Evolutionary conservation across 2,888 invertebrate genomes (phyloP), one percentile per base, ranked within the genome.

Genomic region (Drosophila recens): DNA sequence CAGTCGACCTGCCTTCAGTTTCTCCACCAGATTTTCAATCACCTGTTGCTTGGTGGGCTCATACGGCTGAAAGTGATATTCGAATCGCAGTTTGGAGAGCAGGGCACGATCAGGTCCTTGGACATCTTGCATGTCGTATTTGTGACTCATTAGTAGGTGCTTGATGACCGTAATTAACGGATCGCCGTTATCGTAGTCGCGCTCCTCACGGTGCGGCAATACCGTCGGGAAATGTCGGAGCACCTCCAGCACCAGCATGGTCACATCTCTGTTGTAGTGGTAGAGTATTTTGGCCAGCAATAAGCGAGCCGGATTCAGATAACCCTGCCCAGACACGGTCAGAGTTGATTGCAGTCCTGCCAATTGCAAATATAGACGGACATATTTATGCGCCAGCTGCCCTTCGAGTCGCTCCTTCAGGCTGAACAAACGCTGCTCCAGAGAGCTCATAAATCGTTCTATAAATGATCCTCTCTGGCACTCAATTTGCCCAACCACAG

Each of bases 251-350:
- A 91, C 84, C 30, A 87, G n/a, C 2, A 4, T 1, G 0, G 70
- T 6, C 88, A 92, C 83, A 54, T 87, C 86, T 4, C 59, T 57
- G 0, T 80, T 77, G 62, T 88, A 90, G 57, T 89, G 90, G 52
- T 92, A 93, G 0, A 93, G 65, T 36, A 91, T 89, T 75, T 93
- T 92, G 33, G 90, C 91, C 15, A 93, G 80, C 38, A 93, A 84
- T 1, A 92, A 57, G 4, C 92, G 87, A 0, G 90, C 87, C 1
- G 91, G 89, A 72, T 91, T 90, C 13, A 42, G n/a, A 62, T 64
- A 74, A 0, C 8, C 23, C 1, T 49, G 36, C 4, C 46, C 23
- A 6, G 23, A 49, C 4, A 42, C 5, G 1, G 15, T 9, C 0
- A 43, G 9, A 6, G 9, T 45, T 9, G 58, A 45, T 36, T 81